Evolutionary conservation across 2,888 invertebrate genomes (phyloP).

Genomic region (Allacma fusca): DNA sequence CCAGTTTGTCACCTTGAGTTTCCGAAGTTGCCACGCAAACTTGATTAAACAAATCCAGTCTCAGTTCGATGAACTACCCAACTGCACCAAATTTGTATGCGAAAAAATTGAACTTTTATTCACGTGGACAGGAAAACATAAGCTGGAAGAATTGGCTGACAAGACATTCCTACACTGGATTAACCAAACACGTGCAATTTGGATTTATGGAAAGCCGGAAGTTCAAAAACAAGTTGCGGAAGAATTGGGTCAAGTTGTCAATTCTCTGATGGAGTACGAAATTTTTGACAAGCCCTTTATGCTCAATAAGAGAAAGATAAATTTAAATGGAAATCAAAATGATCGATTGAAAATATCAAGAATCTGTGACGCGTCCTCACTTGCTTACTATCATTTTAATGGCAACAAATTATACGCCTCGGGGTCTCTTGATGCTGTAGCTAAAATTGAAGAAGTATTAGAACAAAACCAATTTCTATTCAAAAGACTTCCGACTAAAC

Average conservation of each 20-base stretch:
- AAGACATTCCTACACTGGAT: slow-evolving; percentile 16
- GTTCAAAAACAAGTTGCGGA: not conserved
- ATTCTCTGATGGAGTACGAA: not conserved
- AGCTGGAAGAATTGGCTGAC: slow-evolving; percentile 1
- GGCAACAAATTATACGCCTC: slow-evolving; percentile 31
- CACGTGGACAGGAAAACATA: not conserved
- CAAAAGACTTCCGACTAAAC: too few relatives aligned
- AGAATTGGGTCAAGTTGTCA: not conserved
- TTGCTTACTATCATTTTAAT: not conserved
- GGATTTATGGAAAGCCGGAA: slow-evolving; percentile 27
- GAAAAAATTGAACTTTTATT: slow-evolving; percentile 11
- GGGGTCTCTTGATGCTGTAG: not conserved
- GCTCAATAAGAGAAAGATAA: slow-evolving; percentile 25
- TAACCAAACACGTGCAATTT: not conserved
- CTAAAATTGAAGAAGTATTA: not conserved
- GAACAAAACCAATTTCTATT: too few relatives aligned
- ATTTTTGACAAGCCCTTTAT: slow-evolving; percentile 25
- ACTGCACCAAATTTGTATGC: not conserved
- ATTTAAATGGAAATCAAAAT: not conserved
- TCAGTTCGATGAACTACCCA: slow-evolving; percentile 20
- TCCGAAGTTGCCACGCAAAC: slow-evolving; percentile 4
- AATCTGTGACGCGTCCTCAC: not conserved
- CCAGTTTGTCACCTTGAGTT: slow-evolving; percentile 1
- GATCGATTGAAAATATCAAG: not conserved
- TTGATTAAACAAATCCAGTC: slow-evolving; percentile 21